These are phyloP conservation scores for Diorhabda sublineata DNA, from an alignment of 1,140 invertebrate species.

Conservation along the genomic window DNA sequence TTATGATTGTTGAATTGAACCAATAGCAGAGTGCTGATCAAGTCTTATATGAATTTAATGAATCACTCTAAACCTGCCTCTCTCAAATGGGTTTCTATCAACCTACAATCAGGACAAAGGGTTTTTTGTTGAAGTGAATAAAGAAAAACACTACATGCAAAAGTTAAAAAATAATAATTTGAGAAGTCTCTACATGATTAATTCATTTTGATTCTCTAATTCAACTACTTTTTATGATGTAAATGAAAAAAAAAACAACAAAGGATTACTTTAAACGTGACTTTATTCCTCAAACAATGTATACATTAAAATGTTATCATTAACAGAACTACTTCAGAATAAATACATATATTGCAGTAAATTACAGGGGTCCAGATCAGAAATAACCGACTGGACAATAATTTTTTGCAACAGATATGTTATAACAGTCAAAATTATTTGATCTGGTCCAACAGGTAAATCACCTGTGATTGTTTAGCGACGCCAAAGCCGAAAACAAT, in stretches of 20 bases:
- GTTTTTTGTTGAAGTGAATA: no score
- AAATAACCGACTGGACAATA: constrained; percentile 2
- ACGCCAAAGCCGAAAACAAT: constrained; percentile 23
- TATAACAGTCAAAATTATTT: constrained; percentile 4
- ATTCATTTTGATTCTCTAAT: no score
- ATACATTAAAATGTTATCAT: background rate
- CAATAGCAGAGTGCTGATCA: no score
- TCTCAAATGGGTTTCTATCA: no score
- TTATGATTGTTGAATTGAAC: no score
- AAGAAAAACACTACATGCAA: no score
- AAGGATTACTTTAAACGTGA: background rate
- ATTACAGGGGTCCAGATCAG: constrained; percentile 21
- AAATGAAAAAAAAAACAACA: background rate
- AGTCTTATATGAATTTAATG: no score
- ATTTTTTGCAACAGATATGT: constrained; percentile 1
- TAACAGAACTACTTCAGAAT: constrained; percentile 10
- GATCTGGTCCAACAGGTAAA: constrained; percentile 21
- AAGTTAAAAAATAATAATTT: no score
- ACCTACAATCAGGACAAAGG: no score
- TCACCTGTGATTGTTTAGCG: constrained; percentile 29
- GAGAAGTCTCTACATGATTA: no score
- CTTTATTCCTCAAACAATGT: background rate
- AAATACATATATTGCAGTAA: constrained; percentile 16
- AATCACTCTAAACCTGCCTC: no score
- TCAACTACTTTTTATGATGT: no score